Percentiles rank a stretch among this genome's conserved stretches.
Evolutionary conservation across 2,888 invertebrate genomes (phyloP).

Genomic region (Epinotia nisella): DNA sequence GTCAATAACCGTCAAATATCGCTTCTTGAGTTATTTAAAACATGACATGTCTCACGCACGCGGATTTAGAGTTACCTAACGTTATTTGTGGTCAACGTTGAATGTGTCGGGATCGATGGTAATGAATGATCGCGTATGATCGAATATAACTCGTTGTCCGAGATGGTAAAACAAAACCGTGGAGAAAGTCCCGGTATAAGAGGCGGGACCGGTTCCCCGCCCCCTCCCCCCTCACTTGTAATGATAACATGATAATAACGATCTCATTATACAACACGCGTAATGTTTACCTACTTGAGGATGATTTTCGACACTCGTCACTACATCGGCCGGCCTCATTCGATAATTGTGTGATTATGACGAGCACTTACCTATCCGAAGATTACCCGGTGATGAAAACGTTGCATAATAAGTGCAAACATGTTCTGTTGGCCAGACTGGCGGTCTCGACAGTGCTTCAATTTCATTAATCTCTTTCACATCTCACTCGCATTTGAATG

Average conservation of each 20-base stretch:
- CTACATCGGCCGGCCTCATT: constrained; percentile 7
- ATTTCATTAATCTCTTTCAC: not conserved
- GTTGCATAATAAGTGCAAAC: constrained; percentile 23
- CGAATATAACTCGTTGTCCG: constrained; percentile 17
- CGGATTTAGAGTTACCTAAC: constrained; percentile 23
- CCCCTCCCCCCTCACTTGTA: not conserved
- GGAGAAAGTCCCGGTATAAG: constrained; percentile 35
- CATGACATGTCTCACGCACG: constrained; percentile 1
- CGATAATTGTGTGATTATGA: constrained; percentile 28
- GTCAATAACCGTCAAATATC: constrained; percentile 6
- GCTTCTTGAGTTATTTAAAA: constrained; percentile 9
- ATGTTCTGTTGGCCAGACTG: not conserved
- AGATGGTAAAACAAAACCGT: constrained; percentile 11
- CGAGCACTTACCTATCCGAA: constrained; percentile 14
- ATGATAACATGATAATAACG: constrained; percentile 1
- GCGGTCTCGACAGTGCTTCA: not conserved
- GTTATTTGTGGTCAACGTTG: not conserved
- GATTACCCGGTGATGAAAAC: constrained; percentile 31
- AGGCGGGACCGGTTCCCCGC: constrained; percentile 8
- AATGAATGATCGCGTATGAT: constrained; percentile 25
- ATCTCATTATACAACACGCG: constrained; percentile 25
- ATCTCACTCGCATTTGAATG: not conserved
- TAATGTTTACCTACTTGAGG: constrained; percentile 15
- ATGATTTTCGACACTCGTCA: constrained; percentile 30
- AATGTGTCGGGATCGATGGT: constrained; percentile 8